phyloP scores from a whole-genome alignment of 1,140 invertebrate genomes.

The Camponotus vicinus region DNA sequence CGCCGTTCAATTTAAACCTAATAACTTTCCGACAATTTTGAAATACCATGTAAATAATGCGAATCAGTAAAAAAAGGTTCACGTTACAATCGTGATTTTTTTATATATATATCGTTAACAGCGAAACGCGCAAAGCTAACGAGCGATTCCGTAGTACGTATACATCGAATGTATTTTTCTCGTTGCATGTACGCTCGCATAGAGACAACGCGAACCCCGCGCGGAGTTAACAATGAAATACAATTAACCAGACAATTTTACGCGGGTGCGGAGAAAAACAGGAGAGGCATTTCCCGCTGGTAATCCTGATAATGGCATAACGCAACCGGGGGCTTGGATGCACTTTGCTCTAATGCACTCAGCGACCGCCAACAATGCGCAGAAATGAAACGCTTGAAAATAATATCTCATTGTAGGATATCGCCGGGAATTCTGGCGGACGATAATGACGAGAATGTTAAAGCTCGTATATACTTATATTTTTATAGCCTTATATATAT shows the following conservation, averaged over 20 bases:
- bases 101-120: conserved; percentile 20
- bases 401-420: conserved; percentile 54
- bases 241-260: conserved; percentile 73
- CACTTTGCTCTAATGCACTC: conserved; percentile 79
- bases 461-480: neutral
- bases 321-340: conserved; percentile 59
- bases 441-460: conserved; percentile 9
- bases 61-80: conserved; percentile 36
- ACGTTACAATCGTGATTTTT: conserved; percentile 28
- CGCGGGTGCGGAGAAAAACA: conserved; percentile 70
- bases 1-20: neutral
- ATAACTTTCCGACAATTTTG: neutral
- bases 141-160: conserved; percentile 14
- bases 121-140: conserved; percentile 24
- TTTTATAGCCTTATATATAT: neutral
- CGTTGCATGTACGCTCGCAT: neutral
- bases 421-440: conserved; percentile 34
- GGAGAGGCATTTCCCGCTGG: conserved; percentile 45
- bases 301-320: conserved; percentile 80
- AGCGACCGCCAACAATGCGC: conserved; percentile 47
- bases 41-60: neutral
- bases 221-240: conserved; percentile 60
- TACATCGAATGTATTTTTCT: conserved; percentile 34
- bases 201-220: neutral
- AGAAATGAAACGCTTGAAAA: conserved; percentile 54